Conservation (phyloP, 2,113 vertebrate species). For the Centrocercus urophasianus region DNA sequence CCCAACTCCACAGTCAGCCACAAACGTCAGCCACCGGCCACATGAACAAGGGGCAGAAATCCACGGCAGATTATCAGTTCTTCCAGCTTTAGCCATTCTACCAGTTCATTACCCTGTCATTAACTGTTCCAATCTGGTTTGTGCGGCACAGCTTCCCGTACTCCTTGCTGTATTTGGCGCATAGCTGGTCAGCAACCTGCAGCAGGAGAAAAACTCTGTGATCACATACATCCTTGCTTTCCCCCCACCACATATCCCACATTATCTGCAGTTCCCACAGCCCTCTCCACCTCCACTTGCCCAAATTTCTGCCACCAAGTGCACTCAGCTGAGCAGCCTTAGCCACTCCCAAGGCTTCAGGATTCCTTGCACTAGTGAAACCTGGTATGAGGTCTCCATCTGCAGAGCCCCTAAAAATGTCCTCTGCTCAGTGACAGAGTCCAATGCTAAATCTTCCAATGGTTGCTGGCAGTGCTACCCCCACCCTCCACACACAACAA, state of each 20-base stretch:
- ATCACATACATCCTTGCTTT: background rate
- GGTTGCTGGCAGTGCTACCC: background rate
- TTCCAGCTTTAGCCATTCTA: background rate
- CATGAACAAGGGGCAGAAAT: background rate
- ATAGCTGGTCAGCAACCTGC: constrained; percentile 96
- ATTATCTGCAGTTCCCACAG: background rate
- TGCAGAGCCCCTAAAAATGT: background rate
- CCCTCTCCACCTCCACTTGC: fast-evolving
- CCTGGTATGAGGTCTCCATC: background rate
- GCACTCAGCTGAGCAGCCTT: background rate
- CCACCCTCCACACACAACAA: fast-evolving
- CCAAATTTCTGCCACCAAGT: background rate
- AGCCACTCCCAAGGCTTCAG: background rate
- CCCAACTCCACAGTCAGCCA: background rate
- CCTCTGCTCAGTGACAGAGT: background rate
- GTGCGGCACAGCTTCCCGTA: constrained; percentile 96
- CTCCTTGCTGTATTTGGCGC: constrained; percentile 98
- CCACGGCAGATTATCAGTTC: background rate
- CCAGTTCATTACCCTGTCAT: constrained; percentile 86
- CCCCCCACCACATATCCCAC: background rate
- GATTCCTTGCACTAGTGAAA: background rate
- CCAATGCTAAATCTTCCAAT: background rate
- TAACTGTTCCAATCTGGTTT: constrained; percentile 98
- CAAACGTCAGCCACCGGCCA: background rate
- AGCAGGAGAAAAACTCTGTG: constrained; percentile 9